phyloP scores from a whole-genome alignment of 37 sponge, comb jelly and placozoan genomes.

The Theonella swinhoei region DNA sequence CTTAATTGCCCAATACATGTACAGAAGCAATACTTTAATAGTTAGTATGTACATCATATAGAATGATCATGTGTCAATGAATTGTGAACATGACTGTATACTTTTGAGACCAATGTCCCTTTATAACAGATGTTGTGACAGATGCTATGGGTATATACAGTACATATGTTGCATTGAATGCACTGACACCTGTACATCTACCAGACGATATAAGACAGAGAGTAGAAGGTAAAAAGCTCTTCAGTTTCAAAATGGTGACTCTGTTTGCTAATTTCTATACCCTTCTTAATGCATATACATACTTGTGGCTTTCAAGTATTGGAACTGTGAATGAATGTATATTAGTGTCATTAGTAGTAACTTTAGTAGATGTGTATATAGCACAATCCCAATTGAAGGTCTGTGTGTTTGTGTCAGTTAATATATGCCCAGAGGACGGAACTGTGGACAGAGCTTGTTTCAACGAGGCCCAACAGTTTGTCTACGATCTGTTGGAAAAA shows the following conservation, averaged over 20 bases:
- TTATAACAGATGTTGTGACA: constrained; percentile 17
- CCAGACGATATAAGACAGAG: constrained; percentile 60
- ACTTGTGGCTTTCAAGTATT: too few species aligned
- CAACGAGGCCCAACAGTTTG: constrained; percentile 45
- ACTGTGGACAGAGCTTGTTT: constrained; percentile 46
- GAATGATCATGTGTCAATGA: neutral
- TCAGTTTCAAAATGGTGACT: too few species aligned
- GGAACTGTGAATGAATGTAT: too few species aligned
- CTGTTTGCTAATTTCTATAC: too few species aligned
- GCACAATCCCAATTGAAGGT: too few species aligned
- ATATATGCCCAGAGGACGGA: constrained; percentile 77
- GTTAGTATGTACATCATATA: too few species aligned
- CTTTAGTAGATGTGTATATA: too few species aligned
- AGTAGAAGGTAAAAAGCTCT: constrained; percentile 65
- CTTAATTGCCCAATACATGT: neutral
- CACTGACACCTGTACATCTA: constrained; percentile 36
- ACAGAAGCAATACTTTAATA: neutral
- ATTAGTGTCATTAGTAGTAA: too few species aligned
- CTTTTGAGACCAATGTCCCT: neutral
- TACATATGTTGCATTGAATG: constrained; percentile 68
- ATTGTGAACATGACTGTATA: neutral
- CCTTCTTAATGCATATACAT: too few species aligned
- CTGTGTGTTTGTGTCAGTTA: constrained; percentile 45
- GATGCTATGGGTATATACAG: constrained; percentile 72
- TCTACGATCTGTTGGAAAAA: constrained; percentile 40